Conservation (phyloP, 2,113 vertebrate genomes). For the Quiscalus mexicanus region DNA sequence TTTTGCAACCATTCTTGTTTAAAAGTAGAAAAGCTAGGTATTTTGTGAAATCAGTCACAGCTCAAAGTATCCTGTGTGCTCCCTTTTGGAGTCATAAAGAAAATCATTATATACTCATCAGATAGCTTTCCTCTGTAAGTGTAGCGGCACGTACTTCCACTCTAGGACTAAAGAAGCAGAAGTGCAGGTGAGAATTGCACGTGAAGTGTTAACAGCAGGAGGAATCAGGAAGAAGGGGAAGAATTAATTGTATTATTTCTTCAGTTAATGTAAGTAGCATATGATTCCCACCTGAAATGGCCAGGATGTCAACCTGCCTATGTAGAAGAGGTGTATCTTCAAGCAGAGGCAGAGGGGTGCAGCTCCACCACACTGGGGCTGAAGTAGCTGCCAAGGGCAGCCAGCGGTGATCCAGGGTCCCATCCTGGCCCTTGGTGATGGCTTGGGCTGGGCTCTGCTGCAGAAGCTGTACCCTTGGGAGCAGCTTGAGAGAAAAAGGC, state of each 20-base stretch:
- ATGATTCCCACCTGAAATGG: not conserved
- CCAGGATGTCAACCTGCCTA: not conserved
- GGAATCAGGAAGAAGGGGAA: not conserved
- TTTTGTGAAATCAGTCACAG: not conserved
- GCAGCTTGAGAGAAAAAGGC: not conserved
- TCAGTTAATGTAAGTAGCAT: not conserved
- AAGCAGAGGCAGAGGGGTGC: accelerated
- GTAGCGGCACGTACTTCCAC: not conserved
- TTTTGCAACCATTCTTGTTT: not conserved
- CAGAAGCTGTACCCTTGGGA: not conserved
- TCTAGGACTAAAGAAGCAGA: not conserved
- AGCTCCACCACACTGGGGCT: accelerated
- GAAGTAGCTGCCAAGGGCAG: not conserved
- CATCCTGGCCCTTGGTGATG: accelerated
- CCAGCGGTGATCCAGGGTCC: not conserved
- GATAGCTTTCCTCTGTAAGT: not conserved
- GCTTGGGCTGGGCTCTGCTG: not conserved
- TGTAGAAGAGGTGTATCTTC: accelerated
- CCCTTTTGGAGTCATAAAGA: not conserved
- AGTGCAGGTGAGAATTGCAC: not conserved
- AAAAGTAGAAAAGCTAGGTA: not conserved
- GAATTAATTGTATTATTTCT: not conserved
- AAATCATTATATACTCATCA: not conserved
- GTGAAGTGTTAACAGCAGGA: not conserved
- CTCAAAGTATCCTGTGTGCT: not conserved